Conservation (phyloP, 1,140 invertebrate species). For the Phocides pigmalion region DNA sequence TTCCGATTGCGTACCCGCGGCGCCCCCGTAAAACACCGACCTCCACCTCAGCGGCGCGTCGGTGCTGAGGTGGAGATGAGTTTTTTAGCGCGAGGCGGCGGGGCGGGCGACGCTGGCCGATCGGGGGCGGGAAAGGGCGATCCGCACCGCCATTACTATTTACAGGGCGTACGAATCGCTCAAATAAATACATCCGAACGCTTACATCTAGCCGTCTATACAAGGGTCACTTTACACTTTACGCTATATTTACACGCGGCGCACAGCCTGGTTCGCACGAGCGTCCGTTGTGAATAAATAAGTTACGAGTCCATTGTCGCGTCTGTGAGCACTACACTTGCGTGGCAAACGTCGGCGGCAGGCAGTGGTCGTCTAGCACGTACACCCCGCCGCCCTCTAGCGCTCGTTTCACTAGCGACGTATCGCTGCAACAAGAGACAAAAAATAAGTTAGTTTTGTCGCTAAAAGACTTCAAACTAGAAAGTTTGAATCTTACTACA, state of each 20-base stretch:
- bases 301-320: constrained; percentile 65
- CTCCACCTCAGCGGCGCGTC: constrained; percentile 3
- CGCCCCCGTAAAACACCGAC: background rate
- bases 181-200: constrained; percentile 81
- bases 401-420: constrained; percentile 82
- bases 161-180: constrained; percentile 75
- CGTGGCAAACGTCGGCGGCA: constrained; percentile 83
- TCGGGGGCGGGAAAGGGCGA: constrained; percentile 63
- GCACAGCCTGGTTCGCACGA: constrained; percentile 78
- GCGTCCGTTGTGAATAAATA: constrained; percentile 79
- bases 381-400: constrained; percentile 82
- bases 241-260: constrained; percentile 82
- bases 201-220: constrained; percentile 80
- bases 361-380: constrained; percentile 81
- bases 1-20: constrained; percentile 5
- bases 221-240: constrained; percentile 81
- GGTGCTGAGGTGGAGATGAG: too few relatives aligned
- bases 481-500: background rate
- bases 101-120: constrained; percentile 67
- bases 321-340: constrained; percentile 78
- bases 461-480: background rate
- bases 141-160: constrained; percentile 73
- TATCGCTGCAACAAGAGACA: constrained; percentile 76
- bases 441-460: constrained; percentile 36
- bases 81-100: too few relatives aligned